phyloP scores from a whole-genome alignment of 2,888 invertebrate species.

The Lobophora halterata region DNA sequence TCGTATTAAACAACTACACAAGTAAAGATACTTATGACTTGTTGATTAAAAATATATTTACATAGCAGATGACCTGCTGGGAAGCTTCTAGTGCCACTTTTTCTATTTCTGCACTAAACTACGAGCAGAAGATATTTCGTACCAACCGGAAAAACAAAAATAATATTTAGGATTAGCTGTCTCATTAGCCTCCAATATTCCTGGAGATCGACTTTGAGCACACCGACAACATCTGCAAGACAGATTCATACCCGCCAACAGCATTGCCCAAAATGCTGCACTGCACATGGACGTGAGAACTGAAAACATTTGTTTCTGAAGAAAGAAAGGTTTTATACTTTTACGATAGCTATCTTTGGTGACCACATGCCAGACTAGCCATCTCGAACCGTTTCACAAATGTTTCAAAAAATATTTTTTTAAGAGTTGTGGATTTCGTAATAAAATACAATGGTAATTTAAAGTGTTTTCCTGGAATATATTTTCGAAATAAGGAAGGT shows the following conservation, averaged over 20 bases:
- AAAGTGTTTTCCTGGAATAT: no score
- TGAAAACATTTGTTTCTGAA: conserved; percentile 54
- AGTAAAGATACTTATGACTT: no score
- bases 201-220: conserved; percentile 61
- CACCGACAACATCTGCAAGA: conserved; percentile 66
- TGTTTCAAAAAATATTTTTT: no score
- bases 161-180: conserved; percentile 13
- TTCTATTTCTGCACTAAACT: no score
- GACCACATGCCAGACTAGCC: conserved; percentile 27
- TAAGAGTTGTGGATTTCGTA: no score
- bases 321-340: conserved; percentile 54
- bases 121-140: no score
- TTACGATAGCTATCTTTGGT: conserved; percentile 40
- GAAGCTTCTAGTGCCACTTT: no score
- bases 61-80: no score
- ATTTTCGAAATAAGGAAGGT: no score
- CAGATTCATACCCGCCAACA: conserved; percentile 57
- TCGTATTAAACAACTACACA: no score
- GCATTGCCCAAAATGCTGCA: conserved; percentile 70
- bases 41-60: no score
- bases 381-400: conserved; percentile 44
- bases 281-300: conserved; percentile 74
- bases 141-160: conserved; percentile 1
- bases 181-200: conserved; percentile 42
- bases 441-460: background rate